Conservation (phyloP, 2,797 vertebrate species). For the Nyctalus aviator region DNA sequence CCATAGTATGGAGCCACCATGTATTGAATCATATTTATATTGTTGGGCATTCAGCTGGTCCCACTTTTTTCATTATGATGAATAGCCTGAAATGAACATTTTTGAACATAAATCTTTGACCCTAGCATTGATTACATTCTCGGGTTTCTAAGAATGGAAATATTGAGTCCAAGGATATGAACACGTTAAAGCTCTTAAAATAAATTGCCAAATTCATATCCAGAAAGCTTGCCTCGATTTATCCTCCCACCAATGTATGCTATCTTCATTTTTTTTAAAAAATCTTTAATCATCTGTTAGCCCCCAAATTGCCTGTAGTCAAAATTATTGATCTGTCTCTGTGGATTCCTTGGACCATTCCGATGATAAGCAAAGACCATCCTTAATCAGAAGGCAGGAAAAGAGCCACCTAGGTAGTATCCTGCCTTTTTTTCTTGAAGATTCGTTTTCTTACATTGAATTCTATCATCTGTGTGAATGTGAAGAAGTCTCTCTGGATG, state of each 20-base stretch:
- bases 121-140: constrained; percentile 61
- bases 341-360: neutral
- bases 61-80: constrained; percentile 54
- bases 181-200: constrained; percentile 68
- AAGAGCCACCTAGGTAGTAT: neutral
- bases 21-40: constrained; percentile 61
- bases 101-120: constrained; percentile 62
- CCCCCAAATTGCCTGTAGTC: neutral
- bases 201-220: constrained; percentile 71
- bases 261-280: constrained; percentile 48
- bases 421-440: neutral
- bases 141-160: constrained; percentile 45
- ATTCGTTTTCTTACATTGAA: neutral
- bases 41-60: constrained; percentile 14
- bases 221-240: constrained; percentile 65
- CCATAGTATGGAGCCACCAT: neutral
- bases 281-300: constrained; percentile 64
- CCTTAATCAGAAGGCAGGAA: neutral
- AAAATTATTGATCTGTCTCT: constrained; percentile 51
- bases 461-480: neutral
- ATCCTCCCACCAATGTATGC: constrained; percentile 24
- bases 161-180: constrained; percentile 69
- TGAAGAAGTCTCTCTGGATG: neutral
- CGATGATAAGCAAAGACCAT: neutral
- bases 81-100: constrained; percentile 63